Evolutionary conservation across 2,888 invertebrate species (phyloP).

Genomic region (Pteria penguin): DNA sequence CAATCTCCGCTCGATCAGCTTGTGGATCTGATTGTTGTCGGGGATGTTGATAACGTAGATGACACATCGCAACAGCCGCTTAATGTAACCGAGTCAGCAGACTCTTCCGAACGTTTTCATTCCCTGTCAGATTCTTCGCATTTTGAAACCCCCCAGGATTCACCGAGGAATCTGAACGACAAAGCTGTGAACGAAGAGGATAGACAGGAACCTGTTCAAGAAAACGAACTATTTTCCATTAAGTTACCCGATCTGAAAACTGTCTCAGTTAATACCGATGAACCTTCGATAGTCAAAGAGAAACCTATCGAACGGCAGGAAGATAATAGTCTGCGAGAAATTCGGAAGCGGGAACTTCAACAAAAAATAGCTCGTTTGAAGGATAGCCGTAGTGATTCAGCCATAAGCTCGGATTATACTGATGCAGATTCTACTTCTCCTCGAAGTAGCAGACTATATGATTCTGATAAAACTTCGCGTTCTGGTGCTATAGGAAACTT

Average conservation of each 20-base stretch:
- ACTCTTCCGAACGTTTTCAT: not conserved
- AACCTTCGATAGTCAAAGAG: constrained; percentile 14
- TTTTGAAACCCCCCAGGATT: not conserved
- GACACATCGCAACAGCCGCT: not conserved
- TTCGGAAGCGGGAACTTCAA: constrained; percentile 59
- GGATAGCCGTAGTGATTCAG: constrained; percentile 73
- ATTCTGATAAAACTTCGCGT: constrained; percentile 46
- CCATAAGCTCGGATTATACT: constrained; percentile 75
- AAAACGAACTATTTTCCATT: constrained; percentile 22
- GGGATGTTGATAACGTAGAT: not conserved
- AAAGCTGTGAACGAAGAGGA: not conserved
- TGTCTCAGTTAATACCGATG: constrained; percentile 61
- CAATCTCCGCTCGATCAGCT: not conserved
- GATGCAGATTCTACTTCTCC: constrained; percentile 72
- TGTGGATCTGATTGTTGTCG: not conserved
- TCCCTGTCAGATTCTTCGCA: not conserved
- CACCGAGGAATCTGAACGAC: not conserved
- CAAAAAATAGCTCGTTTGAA: constrained; percentile 61
- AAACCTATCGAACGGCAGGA: constrained; percentile 6
- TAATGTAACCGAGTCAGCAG: not conserved
- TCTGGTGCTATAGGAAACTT: constrained; percentile 24
- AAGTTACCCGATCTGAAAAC: constrained; percentile 46
- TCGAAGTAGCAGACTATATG: constrained; percentile 55
- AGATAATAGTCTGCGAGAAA: constrained; percentile 50
- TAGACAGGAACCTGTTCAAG: not conserved